Evolutionary conservation across 2,797 vertebrate genomes (phyloP), one percentile per base, ranked within the genome.

Genomic region (Eurystomus glaucurus): DNA sequence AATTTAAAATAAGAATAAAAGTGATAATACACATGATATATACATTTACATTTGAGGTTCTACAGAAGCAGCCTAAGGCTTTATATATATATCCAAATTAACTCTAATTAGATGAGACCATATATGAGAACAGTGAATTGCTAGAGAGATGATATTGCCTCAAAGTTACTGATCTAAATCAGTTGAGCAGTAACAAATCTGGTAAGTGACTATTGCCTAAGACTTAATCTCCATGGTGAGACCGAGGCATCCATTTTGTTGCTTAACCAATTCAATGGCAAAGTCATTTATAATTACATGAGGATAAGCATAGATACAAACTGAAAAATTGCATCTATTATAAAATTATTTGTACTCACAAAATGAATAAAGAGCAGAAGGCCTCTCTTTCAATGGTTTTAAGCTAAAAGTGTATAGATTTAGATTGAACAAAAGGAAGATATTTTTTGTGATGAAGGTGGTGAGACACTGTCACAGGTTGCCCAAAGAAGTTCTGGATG

Each of bases 1-100:
- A 23, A 10, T 31, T 57, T n/a, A n/a, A n/a, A n/a, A n/a, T n/a
- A n/a, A 57, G 17, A 57, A 62, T 52, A 68, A n/a, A 89, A 75
- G 11, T n/a, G 5, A 57, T 8, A 57, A 48, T n/a, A 41, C 9
- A 13, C 0, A 0, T 25, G 22, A 50, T 5, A 1, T 6, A 29
- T 39, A 14, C 5, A 31, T 14, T n/a, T 50, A 58, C 57, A 58
- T 85, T 29, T 60, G n/a, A 33, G 14, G 11, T 83, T 60, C 50
- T 77, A 18, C 21, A 72, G 19, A 66, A 70, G 29, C 19, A 65
- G 14, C 4, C 14, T 58, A 50, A 60, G 31, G 6, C 18, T 21
- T 60, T 35, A 35, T 57, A 41, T 15, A 26, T 28, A 14, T 37
- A 66, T 14, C 11, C 68, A 75, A 50, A n/a, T 25, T 52, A 68